Percentiles rank a stretch among this genome's conserved stretches.
phyloP scores from a whole-genome alignment of 2,113 vertebrate species.

The Ahaetulla prasina region DNA sequence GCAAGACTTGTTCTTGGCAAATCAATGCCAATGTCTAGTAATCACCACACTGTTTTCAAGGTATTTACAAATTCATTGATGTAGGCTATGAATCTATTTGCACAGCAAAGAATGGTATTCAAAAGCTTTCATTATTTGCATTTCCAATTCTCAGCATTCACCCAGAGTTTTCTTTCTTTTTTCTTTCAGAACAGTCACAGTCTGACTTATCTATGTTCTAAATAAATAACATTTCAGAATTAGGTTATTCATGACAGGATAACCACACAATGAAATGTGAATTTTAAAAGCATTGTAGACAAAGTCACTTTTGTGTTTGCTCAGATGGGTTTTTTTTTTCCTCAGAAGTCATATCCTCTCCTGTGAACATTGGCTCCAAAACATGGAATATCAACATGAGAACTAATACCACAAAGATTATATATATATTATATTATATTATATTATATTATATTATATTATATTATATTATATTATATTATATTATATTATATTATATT shows the following conservation, averaged over 20 bases:
- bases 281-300: not conserved
- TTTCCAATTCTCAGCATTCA: not conserved
- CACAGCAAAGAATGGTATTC: not conserved
- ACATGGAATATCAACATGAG: not conserved
- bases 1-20: not conserved
- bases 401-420: not conserved
- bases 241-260: not conserved
- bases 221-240: not conserved
- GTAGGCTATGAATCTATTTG: not conserved
- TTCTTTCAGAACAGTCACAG: not conserved
- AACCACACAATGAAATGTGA: not conserved
- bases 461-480: no score
- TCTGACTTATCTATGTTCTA: not conserved
- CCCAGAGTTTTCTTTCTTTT: not conserved
- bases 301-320: not conserved
- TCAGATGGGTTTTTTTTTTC: not conserved
- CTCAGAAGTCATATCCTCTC: not conserved
- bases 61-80: not conserved
- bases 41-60: not conserved
- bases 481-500: no score
- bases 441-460: no score
- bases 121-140: not conserved
- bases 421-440: no score
- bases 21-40: not conserved
- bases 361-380: not conserved